Conservation (phyloP, 1,140 invertebrate species). For the Mesaphorura yosii region DNA sequence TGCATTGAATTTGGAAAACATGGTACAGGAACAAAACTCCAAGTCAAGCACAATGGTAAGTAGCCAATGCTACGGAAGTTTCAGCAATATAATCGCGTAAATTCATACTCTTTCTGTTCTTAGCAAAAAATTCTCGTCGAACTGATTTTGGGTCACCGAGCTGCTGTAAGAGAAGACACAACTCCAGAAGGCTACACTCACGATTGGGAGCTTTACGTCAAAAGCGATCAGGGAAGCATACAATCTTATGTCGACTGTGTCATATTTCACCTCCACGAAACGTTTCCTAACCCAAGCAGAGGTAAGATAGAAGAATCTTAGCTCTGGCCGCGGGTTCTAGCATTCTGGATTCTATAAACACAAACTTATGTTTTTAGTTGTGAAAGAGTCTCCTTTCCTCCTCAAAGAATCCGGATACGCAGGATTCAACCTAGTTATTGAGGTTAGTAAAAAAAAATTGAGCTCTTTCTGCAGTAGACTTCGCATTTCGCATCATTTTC, state of each 20-base stretch:
- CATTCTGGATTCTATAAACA: no score
- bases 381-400: conserved; percentile 82
- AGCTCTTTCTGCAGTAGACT: not conserved
- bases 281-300: conserved; percentile 79
- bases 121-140: conserved; percentile 53
- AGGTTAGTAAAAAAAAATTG: conserved; percentile 49
- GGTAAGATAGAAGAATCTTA: conserved; percentile 46
- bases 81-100: no score
- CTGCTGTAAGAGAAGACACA: conserved; percentile 59
- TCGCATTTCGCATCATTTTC: not conserved
- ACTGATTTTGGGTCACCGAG: conserved; percentile 83
- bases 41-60: no score
- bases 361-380: conserved; percentile 47
- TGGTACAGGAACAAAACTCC: no score
- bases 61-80: no score
- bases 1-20: no score
- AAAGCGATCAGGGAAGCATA: conserved; percentile 74
- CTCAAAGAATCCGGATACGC: conserved; percentile 89
- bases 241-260: conserved; percentile 89
- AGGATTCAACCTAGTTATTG: conserved; percentile 78
- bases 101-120: not conserved
- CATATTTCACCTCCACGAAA: conserved; percentile 80
- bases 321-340: not conserved
- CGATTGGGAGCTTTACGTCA: conserved; percentile 94
- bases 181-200: conserved; percentile 86